Evolutionary conservation across 2,113 vertebrate species (phyloP), one percentile per base, ranked within the genome.

Genomic region (Microtus richardsoni): DNA sequence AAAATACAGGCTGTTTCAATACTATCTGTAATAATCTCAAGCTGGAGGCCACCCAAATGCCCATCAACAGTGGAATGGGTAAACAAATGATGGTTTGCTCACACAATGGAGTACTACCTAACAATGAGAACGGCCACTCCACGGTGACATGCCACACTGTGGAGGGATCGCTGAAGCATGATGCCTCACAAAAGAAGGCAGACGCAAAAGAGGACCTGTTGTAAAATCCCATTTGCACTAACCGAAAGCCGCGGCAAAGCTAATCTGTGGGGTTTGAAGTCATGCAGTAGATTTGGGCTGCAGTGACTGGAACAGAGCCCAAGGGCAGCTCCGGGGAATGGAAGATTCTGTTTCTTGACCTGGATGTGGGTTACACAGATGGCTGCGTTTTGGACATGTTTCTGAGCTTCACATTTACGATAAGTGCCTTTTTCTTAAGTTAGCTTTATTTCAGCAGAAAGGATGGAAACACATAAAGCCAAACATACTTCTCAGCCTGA

Each of bases 21-120:
- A 49, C 39, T 71, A 54, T 94, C 44, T 71, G 30, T 96, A 89
- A 96, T 52, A 82, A 83, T 41, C 49, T 49, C 89, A 91, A 96
- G 39, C 80, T 96, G 89, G 94, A 94, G 94, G 39, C 41, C 44
- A 74, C 83, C 70, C 93, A 95, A 92, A 94, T 66, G 73, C 74
- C 71, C 74, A 77, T 87, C 91, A 74, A 71, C 44, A 73, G 70
- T 39, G 33, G 78, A 89, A 44, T 30, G 33, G 70, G 78, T 91
- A 87, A 94, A 89, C 87, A 96, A 86, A 91, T 71, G 28, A 75
- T 21, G 64, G 73, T 26, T 3, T 30, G 49, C 62, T 89, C 83
- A 24, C 44, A 75, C 77, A 74, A 52, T 19, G 62, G 60, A 87
- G 54, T 49, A 36, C 87, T 39, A 79, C 13, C 10, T 33, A 44